These are phyloP conservation scores for Nephila pilipes DNA, from an alignment of 1,140 invertebrate species.

Conservation along the genomic window DNA sequence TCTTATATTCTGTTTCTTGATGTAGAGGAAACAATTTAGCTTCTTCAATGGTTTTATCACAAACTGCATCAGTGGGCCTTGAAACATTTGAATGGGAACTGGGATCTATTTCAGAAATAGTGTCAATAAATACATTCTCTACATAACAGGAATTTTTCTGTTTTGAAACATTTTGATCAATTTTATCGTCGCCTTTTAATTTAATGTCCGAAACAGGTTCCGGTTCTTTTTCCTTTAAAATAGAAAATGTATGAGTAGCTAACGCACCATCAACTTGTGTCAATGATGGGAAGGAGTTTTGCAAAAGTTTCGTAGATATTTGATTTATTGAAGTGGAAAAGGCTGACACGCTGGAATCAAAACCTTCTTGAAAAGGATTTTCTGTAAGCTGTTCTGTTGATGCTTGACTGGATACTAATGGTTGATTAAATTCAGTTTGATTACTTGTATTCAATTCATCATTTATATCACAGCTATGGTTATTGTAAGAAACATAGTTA, in stretches of 20 bases:
- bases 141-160: neutral
- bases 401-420: too few species aligned
- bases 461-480: too few species aligned
- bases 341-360: neutral
- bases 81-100: too few species aligned
- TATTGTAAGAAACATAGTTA: too few species aligned
- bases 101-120: too few species aligned
- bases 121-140: too few species aligned
- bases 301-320: neutral
- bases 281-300: neutral
- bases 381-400: too few species aligned
- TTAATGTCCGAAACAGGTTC: neutral
- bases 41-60: accelerated
- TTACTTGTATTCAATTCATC: too few species aligned
- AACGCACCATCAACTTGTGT: neutral
- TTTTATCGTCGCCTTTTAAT: neutral
- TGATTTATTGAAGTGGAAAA: neutral
- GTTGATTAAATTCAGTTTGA: too few species aligned
- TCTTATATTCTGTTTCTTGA: too few species aligned
- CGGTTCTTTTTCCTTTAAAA: neutral
- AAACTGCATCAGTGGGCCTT: too few species aligned
- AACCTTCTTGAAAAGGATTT: neutral
- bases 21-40: too few species aligned
- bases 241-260: neutral
- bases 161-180: neutral